Evolutionary conservation across 2,888 invertebrate species (phyloP).

Genomic region (Spatulosminthurus flaviceps): DNA sequence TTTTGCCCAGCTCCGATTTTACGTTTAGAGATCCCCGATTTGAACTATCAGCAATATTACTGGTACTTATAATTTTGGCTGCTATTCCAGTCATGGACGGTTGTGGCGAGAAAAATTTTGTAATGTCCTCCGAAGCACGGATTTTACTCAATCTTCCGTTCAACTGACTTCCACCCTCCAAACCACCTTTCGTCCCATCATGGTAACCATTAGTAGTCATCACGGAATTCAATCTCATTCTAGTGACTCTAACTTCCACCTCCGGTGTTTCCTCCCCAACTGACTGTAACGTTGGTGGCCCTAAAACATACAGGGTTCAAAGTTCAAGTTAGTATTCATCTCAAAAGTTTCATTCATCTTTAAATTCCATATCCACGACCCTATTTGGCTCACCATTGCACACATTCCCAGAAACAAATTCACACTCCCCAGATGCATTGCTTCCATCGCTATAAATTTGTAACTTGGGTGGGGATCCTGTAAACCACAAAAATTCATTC

Average conservation of each 20-base stretch:
- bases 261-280: background rate
- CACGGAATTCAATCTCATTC: background rate
- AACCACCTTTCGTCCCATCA: background rate
- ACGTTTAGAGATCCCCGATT: background rate
- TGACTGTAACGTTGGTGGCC: conserved; percentile 16
- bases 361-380: no score
- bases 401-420: background rate
- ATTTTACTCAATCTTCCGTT: background rate
- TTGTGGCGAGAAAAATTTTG: background rate
- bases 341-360: no score
- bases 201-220: background rate
- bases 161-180: background rate
- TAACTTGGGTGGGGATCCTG: conserved; percentile 23
- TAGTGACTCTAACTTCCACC: background rate
- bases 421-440: background rate
- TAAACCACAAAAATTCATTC: background rate
- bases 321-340: background rate
- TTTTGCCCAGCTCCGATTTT: background rate
- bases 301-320: background rate
- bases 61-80: background rate
- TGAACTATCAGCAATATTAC: background rate
- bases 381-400: background rate
- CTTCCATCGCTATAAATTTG: background rate
- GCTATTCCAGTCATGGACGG: background rate
- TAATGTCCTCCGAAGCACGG: background rate